These are phyloP conservation scores for Thera obeliscata DNA, from an alignment of 2,888 invertebrate genomes.

Conservation along the genomic window DNA sequence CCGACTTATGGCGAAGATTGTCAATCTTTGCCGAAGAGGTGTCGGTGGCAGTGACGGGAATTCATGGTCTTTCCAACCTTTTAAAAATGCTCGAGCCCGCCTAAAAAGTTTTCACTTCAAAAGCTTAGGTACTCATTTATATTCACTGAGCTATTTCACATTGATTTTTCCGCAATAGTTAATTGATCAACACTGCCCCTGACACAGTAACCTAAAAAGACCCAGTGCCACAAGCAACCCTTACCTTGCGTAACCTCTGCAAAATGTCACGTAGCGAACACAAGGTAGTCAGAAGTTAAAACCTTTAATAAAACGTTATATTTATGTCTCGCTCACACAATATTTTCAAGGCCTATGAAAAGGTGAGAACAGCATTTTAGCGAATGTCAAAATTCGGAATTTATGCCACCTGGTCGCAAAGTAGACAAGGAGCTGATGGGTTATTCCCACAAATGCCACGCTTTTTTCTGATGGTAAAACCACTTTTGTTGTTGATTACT, in stretches of 20 bases:
- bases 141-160: too few species aligned
- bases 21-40: too few species aligned
- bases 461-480: background rate
- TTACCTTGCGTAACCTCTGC: slow-evolving; percentile 7
- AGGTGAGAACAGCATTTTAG: slow-evolving; percentile 44
- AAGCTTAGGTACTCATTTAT: too few species aligned
- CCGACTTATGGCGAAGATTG: too few species aligned
- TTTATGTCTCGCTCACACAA: slow-evolving; percentile 28
- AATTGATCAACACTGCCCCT: background rate
- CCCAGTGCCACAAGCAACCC: background rate
- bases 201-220: background rate
- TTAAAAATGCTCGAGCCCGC: too few species aligned
- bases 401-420: slow-evolving; percentile 34
- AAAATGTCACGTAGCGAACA: background rate
- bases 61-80: too few species aligned
- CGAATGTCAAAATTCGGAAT: slow-evolving; percentile 48
- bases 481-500: background rate
- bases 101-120: too few species aligned
- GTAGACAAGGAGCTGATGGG: slow-evolving; percentile 1
- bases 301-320: slow-evolving; percentile 39
- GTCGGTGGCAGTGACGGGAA: too few species aligned
- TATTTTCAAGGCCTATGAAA: slow-evolving; percentile 40
- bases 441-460: too few species aligned
- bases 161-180: too few species aligned
- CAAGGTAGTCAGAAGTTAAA: slow-evolving; percentile 8